Evolutionary conservation across 1,140 invertebrate species (phyloP), one percentile per base, ranked within the genome.

Genomic region (Ruditapes philippinarum): DNA sequence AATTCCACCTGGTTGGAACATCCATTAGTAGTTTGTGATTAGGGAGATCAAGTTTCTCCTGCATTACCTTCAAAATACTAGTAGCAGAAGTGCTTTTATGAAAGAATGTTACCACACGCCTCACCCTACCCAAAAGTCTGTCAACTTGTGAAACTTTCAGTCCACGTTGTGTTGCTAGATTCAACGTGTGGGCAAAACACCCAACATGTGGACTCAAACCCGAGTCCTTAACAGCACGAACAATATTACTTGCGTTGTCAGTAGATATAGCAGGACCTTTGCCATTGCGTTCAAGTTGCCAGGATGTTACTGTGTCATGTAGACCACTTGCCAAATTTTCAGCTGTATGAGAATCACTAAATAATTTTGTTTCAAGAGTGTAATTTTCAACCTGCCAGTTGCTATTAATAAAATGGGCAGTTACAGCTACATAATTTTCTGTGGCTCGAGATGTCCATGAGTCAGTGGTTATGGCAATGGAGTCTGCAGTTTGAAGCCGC

Each of bases 231-330:
- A 84, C 68, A 33, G 79, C 78, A 17, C 33, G 40, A 68, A 84
- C 88, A 25, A 90, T 87, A 28, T 81, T 83, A 51, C 22, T 74
- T 19, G 60, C 89, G 78, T 90, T 90, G 57, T 86, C 82, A 38
- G 89, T 90, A 0, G 49, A 49, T 22, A 85, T 28, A 25, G 73
- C 51, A 31, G 60, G 78, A 25, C 45, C 65, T 22, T 65, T 45
- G 42, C 65, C 42, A 54, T 84, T 25, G 19, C 49, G 22, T 14
- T 31, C 22, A 14, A 90, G 65, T 7, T 60, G n/a, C 74, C 82
- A 90, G 36, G 73, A 38, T 31, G 40, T 33, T 33, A 86, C 36
- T 25, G 60, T 57, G 0, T 54, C 31, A 0, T n/a, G 4, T 14
- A 88, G 57, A 40, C 19, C 19, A 36, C 5, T 22, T 9, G 49